Conservation (phyloP, 2,888 invertebrate genomes). For the Diarsia brunnea region DNA sequence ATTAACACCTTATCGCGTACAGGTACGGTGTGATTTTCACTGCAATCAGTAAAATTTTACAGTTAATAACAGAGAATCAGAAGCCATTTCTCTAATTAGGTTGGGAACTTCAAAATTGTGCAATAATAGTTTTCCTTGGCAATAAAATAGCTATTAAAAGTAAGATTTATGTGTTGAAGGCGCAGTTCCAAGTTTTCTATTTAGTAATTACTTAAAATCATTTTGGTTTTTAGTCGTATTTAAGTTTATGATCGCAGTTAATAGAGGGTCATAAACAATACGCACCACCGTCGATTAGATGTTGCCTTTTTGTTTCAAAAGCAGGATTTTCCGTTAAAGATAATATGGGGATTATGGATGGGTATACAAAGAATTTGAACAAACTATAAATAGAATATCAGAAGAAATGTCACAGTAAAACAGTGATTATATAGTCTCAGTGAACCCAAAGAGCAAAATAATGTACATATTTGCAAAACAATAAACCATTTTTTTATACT, state of each 20-base stretch:
- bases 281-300: constrained; percentile 20
- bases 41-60: background rate
- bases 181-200: constrained; percentile 49
- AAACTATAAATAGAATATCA: background rate
- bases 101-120: constrained; percentile 77
- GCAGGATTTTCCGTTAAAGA: background rate
- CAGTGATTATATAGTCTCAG: background rate
- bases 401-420: background rate
- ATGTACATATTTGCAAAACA: background rate
- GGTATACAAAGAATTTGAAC: background rate
- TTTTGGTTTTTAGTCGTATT: constrained; percentile 44
- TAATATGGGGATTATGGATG: background rate
- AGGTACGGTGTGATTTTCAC: constrained; percentile 32
- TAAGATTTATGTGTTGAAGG: constrained; percentile 72
- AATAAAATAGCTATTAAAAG: constrained; percentile 79
- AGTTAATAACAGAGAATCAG: constrained; percentile 69
- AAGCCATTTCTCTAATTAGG: constrained; percentile 81
- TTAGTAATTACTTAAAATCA: constrained; percentile 52
- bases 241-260: constrained; percentile 42
- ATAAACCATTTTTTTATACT: too few relatives aligned
- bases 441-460: too few relatives aligned
- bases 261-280: constrained; percentile 22
- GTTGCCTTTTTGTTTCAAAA: background rate
- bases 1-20: constrained; percentile 19
- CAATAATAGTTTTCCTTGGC: constrained; percentile 80